A percentile compares a stretch with the other conserved stretches of the same genome.
Evolutionary conservation across 1,140 invertebrate genomes (phyloP).

Genomic region (Lepeophtheirus salmonis): DNA sequence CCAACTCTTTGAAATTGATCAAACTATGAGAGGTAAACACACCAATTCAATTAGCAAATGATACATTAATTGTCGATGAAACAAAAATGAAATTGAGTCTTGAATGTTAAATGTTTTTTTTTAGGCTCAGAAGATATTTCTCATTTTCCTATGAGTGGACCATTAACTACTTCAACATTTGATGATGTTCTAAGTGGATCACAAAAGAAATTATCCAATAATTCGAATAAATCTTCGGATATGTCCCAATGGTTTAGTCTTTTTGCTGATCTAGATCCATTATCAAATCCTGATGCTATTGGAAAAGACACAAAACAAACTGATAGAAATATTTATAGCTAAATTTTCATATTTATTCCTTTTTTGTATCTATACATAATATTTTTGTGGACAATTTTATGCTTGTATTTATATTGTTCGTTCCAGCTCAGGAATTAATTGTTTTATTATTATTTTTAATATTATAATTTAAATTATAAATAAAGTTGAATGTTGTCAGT

Average conservation of each 20-base stretch:
- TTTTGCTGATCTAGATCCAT: conserved; percentile 78
- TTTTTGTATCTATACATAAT: too few species aligned
- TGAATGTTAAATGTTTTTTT: background rate
- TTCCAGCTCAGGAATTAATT: too few species aligned
- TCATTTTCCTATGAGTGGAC: background rate
- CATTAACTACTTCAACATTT: background rate
- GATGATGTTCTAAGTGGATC: conserved; percentile 19
- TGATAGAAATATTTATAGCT: conserved; percentile 20
- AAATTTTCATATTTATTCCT: too few species aligned
- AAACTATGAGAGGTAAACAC: conserved; percentile 1
- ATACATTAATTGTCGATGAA: too few species aligned
- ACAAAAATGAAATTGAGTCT: background rate
- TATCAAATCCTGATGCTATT: conserved; percentile 51
- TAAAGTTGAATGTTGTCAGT: too few species aligned
- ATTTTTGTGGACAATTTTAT: too few species aligned
- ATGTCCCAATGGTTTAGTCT: conserved; percentile 60
- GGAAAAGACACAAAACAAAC: conserved; percentile 30
- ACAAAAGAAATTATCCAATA: conserved; percentile 27
- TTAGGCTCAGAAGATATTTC: background rate
- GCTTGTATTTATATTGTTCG: too few species aligned
- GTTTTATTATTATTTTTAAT: too few species aligned
- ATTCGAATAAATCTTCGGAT: conserved; percentile 23
- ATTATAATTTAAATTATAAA: too few species aligned
- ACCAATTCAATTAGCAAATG: too few species aligned
- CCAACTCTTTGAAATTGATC: conserved; percentile 15